phyloP scores from a whole-genome alignment of 2,113 vertebrate genomes.

The Leuciscus idus region DNA sequence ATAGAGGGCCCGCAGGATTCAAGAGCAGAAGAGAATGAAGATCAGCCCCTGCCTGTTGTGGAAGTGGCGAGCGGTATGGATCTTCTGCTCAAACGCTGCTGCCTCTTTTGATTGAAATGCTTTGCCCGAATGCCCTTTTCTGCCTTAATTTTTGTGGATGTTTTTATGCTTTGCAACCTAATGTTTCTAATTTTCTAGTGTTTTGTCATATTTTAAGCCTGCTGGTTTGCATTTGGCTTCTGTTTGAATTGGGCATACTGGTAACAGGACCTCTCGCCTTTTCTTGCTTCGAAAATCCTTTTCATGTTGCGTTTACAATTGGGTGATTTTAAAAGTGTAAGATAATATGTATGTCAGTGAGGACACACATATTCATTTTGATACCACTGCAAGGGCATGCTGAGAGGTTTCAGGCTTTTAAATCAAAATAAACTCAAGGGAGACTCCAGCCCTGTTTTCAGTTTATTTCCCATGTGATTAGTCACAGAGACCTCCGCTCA shows the following conservation, averaged over 20 bases:
- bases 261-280: background rate
- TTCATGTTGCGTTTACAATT: background rate
- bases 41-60: conserved; percentile 28
- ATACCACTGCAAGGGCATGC: conserved; percentile 3
- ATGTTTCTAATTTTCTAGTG: background rate
- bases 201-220: conserved; percentile 4
- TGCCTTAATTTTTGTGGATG: conserved; percentile 3
- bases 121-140: conserved; percentile 30
- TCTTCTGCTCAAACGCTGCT: conserved; percentile 20
- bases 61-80: conserved; percentile 38
- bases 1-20: conserved; percentile 45
- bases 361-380: background rate
- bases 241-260: background rate
- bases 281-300: background rate
- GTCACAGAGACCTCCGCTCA: background rate
- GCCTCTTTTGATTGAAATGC: conserved; percentile 10
- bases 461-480: conserved; percentile 10
- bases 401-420: conserved; percentile 18
- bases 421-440: conserved; percentile 3
- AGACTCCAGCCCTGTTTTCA: background rate
- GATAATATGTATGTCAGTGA: background rate
- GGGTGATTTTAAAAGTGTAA: background rate
- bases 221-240: background rate
- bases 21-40: conserved; percentile 17
- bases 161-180: conserved; percentile 7